Evolutionary conservation across 2,113 vertebrate genomes (phyloP), one percentile per base, ranked within the genome.

Genomic region (Oostethus manadensis): DNA sequence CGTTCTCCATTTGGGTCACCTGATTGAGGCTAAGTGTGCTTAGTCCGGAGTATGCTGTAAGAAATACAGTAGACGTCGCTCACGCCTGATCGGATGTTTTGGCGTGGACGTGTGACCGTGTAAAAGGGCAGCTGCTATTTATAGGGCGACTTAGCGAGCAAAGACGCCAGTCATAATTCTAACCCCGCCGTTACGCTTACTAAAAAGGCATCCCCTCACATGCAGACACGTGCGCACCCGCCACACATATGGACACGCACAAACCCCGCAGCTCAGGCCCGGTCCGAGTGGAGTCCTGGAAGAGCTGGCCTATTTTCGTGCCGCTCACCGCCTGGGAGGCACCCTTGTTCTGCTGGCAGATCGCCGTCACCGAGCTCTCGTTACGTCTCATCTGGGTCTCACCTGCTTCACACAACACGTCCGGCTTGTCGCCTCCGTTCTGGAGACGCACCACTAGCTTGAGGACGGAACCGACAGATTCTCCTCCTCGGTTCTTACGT

Each of bases 391-490:
- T 51, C 68, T 68, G 68, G 51, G 42, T 73, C 62, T 72, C 76
- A 84, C 79, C 81, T 82, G 76, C 56, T 38, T 71, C 64, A 56
- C 51, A 55, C 66, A 20, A 35, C 56, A 23, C 1, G 9, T 43
- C 67, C 44, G 13, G 21, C 70, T 58, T 78, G 80, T 83, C 80
- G 65, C 67, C 58, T 70, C 57, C 0, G 18, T 71, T 80, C 71
- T 73, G 73, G 67, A 65, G 62, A 73, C 0, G 50, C 71, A 64
- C 60, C 64, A 11, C 60, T 62, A 64, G 70, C 81, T 63, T 49
- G 56, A 58, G 74, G 74, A 80, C 80, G 80, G 77, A 85, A 84
- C 75, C 76, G 78, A 81, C 82, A 86, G 78, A 83, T 83, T 88
- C 76, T 83, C 80, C 68, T 79, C 51, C 58, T 69, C 61, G 55